These are phyloP conservation scores for Helicolenus hilgendorfi DNA, from an alignment of 2,797 vertebrate genomes.

Conservation along the genomic window DNA sequence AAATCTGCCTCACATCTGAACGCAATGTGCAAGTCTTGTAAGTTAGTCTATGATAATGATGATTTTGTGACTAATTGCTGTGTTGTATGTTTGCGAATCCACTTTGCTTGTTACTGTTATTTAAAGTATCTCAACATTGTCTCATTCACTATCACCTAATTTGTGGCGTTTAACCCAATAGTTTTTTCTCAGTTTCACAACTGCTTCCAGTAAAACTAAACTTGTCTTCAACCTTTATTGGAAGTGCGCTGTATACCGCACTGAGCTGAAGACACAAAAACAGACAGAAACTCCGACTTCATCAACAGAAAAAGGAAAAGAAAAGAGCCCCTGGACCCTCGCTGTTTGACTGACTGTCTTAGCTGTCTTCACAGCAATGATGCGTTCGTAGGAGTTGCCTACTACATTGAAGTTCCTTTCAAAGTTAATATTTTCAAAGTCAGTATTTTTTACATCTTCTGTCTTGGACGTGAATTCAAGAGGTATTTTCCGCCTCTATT, in stretches of 20 bases:
- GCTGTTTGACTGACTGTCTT: not conserved
- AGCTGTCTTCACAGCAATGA: not conserved
- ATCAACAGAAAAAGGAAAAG: not conserved
- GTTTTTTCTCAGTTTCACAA: not conserved
- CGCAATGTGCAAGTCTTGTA: too few species aligned
- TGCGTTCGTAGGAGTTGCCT: not conserved
- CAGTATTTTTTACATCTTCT: not conserved
- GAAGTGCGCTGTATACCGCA: not conserved
- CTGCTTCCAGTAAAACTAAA: not conserved
- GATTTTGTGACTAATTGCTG: not conserved
- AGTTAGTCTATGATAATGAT: too few species aligned
- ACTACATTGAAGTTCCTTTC: not conserved
- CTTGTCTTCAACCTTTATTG: not conserved
- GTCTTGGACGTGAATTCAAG: not conserved
- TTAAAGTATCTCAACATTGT: not conserved
- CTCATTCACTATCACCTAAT: not conserved
- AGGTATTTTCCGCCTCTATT: not conserved
- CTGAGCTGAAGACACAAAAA: not conserved
- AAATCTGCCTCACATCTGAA: too few species aligned
- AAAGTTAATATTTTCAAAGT: not conserved
- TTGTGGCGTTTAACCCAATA: not conserved
- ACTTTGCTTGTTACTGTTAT: not conserved
- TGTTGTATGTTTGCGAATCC: not conserved
- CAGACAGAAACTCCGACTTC: not conserved
- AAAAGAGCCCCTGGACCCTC: too few species aligned